Conservation (phyloP, 2,797 vertebrate species). For the Lepus townsendii region DNA sequence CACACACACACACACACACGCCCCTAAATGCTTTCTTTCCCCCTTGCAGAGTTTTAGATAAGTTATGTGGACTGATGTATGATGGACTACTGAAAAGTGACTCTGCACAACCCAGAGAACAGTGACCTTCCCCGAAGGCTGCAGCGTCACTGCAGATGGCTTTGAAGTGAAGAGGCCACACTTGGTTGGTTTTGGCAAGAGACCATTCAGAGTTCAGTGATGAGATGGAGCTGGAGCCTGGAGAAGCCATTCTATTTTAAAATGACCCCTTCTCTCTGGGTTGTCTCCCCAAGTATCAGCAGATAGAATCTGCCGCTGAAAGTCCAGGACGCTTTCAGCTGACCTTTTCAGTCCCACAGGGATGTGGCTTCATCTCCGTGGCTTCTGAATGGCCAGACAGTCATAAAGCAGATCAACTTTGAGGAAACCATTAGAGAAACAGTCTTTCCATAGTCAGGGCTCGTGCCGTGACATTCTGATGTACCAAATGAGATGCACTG, state of each 20-base stretch:
- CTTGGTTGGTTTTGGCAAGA: conserved; percentile 69
- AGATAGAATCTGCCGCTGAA: conserved; percentile 37
- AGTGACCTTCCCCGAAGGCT: conserved; percentile 62
- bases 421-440: conserved; percentile 36
- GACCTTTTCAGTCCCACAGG: conserved; percentile 61
- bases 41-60: conserved; percentile 2
- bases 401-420: conserved; percentile 35
- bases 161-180: conserved; percentile 64
- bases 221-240: neutral
- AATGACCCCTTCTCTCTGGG: conserved; percentile 68
- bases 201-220: conserved; percentile 66
- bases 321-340: conserved; percentile 63
- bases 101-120: conserved; percentile 33
- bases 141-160: conserved; percentile 62
- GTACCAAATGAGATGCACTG: neutral
- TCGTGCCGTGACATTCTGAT: neutral
- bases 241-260: conserved; percentile 77
- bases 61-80: neutral
- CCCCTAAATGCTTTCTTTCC: neutral
- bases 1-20: too few relatives aligned
- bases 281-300: conserved; percentile 67
- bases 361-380: conserved; percentile 39
- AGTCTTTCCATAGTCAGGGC: neutral
- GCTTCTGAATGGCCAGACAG: conserved; percentile 19
- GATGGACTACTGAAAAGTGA: neutral